Evolutionary conservation across 2,797 vertebrate species (phyloP).

Genomic region (Vespertilio murinus): DNA sequence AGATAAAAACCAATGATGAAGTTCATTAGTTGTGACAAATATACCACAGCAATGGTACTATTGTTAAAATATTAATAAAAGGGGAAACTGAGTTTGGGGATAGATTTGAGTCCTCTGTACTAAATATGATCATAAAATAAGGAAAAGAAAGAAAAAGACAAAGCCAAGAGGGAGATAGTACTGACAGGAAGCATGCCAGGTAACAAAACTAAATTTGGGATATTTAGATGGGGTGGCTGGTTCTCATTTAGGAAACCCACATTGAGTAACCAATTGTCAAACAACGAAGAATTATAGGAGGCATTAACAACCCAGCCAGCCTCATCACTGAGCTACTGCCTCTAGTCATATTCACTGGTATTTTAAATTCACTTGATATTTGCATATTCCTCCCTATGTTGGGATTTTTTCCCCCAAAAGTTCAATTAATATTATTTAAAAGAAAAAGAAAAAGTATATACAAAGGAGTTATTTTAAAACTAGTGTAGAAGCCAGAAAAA

Average conservation of each 20-base stretch:
- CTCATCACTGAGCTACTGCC: not conserved
- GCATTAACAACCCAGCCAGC: not conserved
- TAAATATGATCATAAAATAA: not conserved
- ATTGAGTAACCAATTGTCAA: conserved; percentile 11
- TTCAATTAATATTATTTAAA: conserved; percentile 44
- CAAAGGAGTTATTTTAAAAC: conserved; percentile 41
- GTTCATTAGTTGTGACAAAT: conserved; percentile 29
- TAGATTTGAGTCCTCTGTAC: not conserved
- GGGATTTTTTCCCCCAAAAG: not conserved
- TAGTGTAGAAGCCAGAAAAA: conserved; percentile 8
- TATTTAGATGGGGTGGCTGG: not conserved
- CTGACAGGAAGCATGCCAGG: not conserved
- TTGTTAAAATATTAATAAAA: not conserved
- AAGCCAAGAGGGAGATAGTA: not conserved
- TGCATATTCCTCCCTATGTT: not conserved
- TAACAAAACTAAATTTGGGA: conserved; percentile 25
- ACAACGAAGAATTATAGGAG: not conserved
- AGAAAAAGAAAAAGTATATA: conserved; percentile 17
- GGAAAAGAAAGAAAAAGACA: not conserved
- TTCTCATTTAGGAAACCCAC: conserved; percentile 9
- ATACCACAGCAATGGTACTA: not conserved
- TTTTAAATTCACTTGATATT: conserved; percentile 49
- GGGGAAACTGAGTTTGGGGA: not conserved
- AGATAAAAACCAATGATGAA: conserved; percentile 72
- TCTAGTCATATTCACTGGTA: not conserved